Evolutionary conservation across 2,888 invertebrate species (phyloP), one percentile per base, ranked within the genome.

Genomic region (Salpingus planirostris): DNA sequence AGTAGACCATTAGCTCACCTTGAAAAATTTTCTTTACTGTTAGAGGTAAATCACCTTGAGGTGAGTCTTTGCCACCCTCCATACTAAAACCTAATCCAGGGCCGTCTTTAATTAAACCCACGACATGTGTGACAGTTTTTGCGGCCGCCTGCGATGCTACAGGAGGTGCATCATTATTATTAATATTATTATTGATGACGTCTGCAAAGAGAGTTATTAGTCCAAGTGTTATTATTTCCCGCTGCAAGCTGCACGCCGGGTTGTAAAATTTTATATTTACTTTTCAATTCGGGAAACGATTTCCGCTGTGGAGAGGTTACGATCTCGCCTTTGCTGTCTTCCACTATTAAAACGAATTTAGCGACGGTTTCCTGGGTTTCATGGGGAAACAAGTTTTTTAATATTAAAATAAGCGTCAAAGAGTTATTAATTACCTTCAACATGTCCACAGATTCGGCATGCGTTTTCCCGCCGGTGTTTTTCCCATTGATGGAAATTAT

Each of bases 31-130:
- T 90, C 66, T 92, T 93, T 51, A 95, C 80, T 30, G 83, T 77
- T 41, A 95, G 74, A 26, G 93, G 91, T 52, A 80, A 74, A 64
- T 93, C 89, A 13, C 95, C 95, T 38, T 79, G 71, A 3, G 89
- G 89, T 13, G 92, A 92, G 62, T 88, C 90, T 46, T 83, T 80
- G 27, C 95, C 95, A 30, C 95, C 95, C 55, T 93, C 92, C 43
- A 95, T 76, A 51, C 92, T 91, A 64, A 95, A 92, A 29, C 95
- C 95, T 33, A 95, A 74, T 3, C 93, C 93, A 43, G 88, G 83
- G 39, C 87, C 89, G 53, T 85, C 86, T 61, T 81, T 83, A 24
- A 74, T 63, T 11, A 79, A 63, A n/a, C 70, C 64, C 24, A 75
- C 62, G 6, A 49, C 42, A 28, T 53, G 40, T 5, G 47, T 55